Evolutionary conservation across 2,888 invertebrate species (phyloP), one percentile per base, ranked within the genome.

Genomic region (Melinaea marsaeus): DNA sequence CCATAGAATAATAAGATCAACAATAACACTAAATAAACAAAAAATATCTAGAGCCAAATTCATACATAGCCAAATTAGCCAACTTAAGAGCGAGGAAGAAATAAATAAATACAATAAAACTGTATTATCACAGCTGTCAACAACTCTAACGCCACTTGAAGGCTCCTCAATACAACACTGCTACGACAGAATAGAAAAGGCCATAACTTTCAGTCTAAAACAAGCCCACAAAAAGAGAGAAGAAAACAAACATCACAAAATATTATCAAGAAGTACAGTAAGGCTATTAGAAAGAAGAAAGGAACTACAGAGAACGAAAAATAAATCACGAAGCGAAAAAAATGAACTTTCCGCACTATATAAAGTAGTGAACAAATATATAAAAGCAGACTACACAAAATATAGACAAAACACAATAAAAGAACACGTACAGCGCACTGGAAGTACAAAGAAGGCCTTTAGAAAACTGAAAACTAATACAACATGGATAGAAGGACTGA

Each of bases 41-140:
- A 61, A 63, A 45, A 54, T 51, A 57, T 69, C 46, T 34, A 60
- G 70, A 65, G 45, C n/a, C 7, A 65, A 57, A 0, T 69, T 34
- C 13, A 65, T 22, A 13, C 64, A 46, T 11, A 34, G 58, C 4
- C 48, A 65, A 56, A 59, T 22, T 2, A 60, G 6, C n/a, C 51
- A 13, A 62, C 22, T 60, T 22, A 66, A 62, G 13, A 65, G 6
- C 37, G 60, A 69, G 63, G 63, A 67, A 35, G 65, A 66, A 61
- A 55, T 60, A 45, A 51, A 7, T 9, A 55, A 33, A 42, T 45
- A 55, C 13, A 35, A 60, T 13, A 46, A 62, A 6, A n/a, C 48
- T n/a, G 13, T 58, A 33, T 60, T 57, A 4, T 9, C 45, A 9
- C 13, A 48, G 13, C 11, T 13, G 57, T 32, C 7, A 37, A 37